A percentile compares a stretch with the other conserved stretches of the same genome.
Evolutionary conservation across 2,113 vertebrate species (phyloP).

Genomic region (Ptilonorhynchus violaceus): DNA sequence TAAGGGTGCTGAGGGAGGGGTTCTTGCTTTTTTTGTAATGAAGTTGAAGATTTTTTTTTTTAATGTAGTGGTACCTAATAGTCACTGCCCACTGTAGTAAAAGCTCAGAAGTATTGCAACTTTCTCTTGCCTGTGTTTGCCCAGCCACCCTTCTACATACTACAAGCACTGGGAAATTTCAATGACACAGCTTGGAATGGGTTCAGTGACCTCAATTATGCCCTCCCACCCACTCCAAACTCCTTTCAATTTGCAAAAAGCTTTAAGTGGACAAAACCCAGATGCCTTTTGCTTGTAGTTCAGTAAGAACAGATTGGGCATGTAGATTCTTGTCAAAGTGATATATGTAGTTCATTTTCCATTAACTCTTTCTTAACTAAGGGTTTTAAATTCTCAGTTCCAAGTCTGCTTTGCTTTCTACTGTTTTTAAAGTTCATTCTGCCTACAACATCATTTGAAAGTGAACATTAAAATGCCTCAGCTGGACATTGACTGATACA

Average conservation of each 20-base stretch:
- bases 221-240: constrained; percentile 71
- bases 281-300: constrained; percentile 64
- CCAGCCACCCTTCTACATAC: constrained; percentile 40
- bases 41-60: background rate
- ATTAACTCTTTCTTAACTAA: constrained; percentile 71
- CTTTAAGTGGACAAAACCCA: constrained; percentile 74
- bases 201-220: constrained; percentile 62
- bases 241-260: constrained; percentile 77
- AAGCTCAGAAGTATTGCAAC: constrained; percentile 27
- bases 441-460: background rate
- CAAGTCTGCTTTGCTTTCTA: constrained; percentile 27
- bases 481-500: background rate
- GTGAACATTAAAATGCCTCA: constrained; percentile 15
- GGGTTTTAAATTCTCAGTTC: constrained; percentile 34
- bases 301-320: constrained; percentile 75
- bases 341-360: constrained; percentile 62
- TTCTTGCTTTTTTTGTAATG: background rate
- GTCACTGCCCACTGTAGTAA: constrained; percentile 25
- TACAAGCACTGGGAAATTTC: constrained; percentile 72
- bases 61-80: background rate
- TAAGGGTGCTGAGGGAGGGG: background rate
- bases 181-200: constrained; percentile 64
- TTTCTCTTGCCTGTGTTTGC: constrained; percentile 46
- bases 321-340: constrained; percentile 65
- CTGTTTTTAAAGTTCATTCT: constrained; percentile 43